Conservation (phyloP, 1,140 invertebrate species). For the Dreissena polymorpha region DNA sequence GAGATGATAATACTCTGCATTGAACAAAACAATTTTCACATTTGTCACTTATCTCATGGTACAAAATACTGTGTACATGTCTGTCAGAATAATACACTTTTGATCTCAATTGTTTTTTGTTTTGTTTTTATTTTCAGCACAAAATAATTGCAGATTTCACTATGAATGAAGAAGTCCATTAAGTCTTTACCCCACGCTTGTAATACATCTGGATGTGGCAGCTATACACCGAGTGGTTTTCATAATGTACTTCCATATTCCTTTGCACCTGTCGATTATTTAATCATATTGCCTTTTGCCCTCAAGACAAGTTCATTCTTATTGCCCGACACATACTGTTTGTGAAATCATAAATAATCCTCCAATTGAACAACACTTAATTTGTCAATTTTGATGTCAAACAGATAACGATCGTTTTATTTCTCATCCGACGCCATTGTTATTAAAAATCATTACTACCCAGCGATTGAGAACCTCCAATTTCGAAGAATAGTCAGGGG, state of each 20-base stretch:
- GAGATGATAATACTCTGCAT: slow-evolving; percentile 47
- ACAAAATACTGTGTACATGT: slow-evolving; percentile 36
- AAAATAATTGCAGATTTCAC: no score
- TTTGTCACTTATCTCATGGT: background rate
- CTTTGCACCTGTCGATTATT: no score
- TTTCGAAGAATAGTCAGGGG: background rate
- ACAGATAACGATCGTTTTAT: no score
- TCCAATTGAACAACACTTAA: no score
- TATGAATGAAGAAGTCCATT: slow-evolving; percentile 21
- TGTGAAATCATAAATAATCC: background rate
- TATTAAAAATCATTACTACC: no score
- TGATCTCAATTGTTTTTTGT: slow-evolving; percentile 18
- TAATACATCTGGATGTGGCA: slow-evolving; percentile 26
- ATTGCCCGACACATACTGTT: background rate
- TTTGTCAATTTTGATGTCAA: no score
- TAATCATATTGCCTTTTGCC: background rate
- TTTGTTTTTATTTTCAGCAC: slow-evolving; percentile 43
- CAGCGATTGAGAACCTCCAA: background rate
- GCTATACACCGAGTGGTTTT: slow-evolving; percentile 42
- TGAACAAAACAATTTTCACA: slow-evolving; percentile 34
- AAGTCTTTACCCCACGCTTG: slow-evolving; percentile 20
- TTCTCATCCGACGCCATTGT: no score
- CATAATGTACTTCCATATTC: slow-evolving; percentile 4
- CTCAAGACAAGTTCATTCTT: slow-evolving; percentile 14
- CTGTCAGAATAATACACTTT: slow-evolving; percentile 49